Conservation (phyloP, 2,797 vertebrate genomes). For the Nyctibius grandis region DNA sequence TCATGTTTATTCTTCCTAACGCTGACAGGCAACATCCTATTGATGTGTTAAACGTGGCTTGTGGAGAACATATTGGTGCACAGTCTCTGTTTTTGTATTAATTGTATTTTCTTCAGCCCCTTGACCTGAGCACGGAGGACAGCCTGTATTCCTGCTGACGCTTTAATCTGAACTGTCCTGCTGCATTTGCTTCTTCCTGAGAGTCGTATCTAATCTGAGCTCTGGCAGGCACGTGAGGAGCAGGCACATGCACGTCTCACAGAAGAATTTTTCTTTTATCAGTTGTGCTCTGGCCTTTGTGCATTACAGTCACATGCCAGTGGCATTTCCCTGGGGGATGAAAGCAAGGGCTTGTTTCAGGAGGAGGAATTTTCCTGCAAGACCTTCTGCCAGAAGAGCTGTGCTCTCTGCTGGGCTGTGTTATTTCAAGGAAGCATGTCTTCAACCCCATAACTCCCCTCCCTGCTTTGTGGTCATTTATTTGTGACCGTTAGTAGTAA, state of each 20-base stretch:
- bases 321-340: background rate
- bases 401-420: background rate
- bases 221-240: background rate
- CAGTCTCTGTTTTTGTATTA: background rate
- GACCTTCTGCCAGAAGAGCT: background rate
- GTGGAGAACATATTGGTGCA: background rate
- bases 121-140: background rate
- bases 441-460: background rate
- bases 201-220: background rate
- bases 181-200: background rate
- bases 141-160: background rate
- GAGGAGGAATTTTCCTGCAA: slow-evolving; percentile 12
- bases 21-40: background rate
- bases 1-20: rapidly evolving
- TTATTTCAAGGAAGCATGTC: background rate
- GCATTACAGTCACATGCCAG: background rate
- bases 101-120: background rate
- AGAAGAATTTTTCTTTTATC: background rate
- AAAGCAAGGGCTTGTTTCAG: background rate
- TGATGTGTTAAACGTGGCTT: rapidly evolving
- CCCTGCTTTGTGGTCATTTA: background rate
- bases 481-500: background rate
- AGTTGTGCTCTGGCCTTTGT: background rate
- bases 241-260: background rate
- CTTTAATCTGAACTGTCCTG: background rate